Evolutionary conservation across 2,888 invertebrate genomes (phyloP).

Genomic region (Lasioglossum oenotherae): DNA sequence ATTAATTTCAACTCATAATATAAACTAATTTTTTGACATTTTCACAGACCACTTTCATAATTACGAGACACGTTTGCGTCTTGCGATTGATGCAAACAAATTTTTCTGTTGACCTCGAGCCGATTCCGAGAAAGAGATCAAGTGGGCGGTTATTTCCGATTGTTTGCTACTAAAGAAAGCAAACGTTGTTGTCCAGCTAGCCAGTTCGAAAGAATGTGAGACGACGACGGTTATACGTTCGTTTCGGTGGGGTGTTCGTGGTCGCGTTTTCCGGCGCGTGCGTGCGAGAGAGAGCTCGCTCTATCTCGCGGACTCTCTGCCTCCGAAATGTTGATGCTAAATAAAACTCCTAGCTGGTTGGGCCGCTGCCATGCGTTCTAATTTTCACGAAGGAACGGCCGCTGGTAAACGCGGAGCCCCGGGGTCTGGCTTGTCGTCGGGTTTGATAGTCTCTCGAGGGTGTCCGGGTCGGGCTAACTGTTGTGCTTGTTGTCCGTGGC

Average conservation of each 20-base stretch:
- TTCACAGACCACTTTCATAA: no score
- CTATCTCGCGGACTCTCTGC: slow-evolving; percentile 32
- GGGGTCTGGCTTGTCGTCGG: slow-evolving; percentile 67
- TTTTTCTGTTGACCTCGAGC: background rate
- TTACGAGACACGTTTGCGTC: no score
- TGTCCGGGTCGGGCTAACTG: slow-evolving; percentile 42
- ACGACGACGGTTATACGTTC: background rate
- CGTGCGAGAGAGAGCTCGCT: slow-evolving; percentile 13
- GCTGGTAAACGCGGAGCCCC: slow-evolving; percentile 68
- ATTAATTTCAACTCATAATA: no score
- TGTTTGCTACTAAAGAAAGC: background rate
- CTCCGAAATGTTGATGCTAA: slow-evolving; percentile 82
- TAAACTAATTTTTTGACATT: no score
- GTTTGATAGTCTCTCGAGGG: slow-evolving; percentile 55
- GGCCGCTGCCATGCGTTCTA: slow-evolving; percentile 83
- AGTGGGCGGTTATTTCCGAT: background rate
- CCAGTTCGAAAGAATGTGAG: background rate
- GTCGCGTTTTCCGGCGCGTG: background rate
- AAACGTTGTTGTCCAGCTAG: background rate
- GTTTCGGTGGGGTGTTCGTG: background rate
- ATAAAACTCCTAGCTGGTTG: slow-evolving; percentile 83
- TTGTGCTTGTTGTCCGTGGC: slow-evolving; percentile 39
- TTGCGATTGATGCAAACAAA: no score
- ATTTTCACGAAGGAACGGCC: slow-evolving; percentile 78
- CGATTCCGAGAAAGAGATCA: background rate